These are phyloP conservation scores for Morinoia aosen DNA, from an alignment of 2,888 invertebrate genomes.

Conservation along the genomic window DNA sequence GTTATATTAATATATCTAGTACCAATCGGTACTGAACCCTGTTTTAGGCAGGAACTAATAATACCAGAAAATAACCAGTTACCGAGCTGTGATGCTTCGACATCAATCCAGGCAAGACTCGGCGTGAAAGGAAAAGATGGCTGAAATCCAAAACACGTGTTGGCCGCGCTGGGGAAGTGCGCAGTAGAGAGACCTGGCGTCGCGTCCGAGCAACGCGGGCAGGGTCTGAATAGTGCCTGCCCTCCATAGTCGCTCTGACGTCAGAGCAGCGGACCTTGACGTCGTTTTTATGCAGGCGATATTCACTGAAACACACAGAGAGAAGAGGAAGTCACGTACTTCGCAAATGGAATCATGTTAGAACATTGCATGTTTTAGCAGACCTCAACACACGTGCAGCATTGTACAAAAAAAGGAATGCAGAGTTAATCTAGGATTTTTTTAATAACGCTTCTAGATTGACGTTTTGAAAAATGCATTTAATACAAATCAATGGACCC, in stretches of 20 bases:
- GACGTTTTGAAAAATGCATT: too few relatives aligned
- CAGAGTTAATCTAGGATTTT: too few relatives aligned
- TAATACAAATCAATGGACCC: too few relatives aligned
- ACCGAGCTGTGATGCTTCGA: not conserved
- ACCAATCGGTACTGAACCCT: not conserved
- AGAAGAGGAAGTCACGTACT: not conserved
- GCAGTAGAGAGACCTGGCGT: not conserved
- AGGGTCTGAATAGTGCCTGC: not conserved
- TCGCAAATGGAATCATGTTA: not conserved
- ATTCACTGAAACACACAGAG: not conserved
- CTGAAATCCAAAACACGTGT: not conserved
- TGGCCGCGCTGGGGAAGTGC: not conserved
- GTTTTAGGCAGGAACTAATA: not conserved
- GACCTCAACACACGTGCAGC: too few relatives aligned
- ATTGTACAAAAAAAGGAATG: too few relatives aligned
- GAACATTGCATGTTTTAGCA: not conserved
- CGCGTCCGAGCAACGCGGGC: not conserved
- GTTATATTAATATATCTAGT: not conserved
- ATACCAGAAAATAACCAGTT: not conserved
- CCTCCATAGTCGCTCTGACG: not conserved
- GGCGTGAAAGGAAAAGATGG: not conserved
- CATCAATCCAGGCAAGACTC: not conserved
- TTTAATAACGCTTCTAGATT: too few relatives aligned
- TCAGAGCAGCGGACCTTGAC: not conserved
- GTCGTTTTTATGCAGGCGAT: not conserved